phyloP scores from a whole-genome alignment of 1,140 invertebrate genomes.

The Tetragnatha versicolor region DNA sequence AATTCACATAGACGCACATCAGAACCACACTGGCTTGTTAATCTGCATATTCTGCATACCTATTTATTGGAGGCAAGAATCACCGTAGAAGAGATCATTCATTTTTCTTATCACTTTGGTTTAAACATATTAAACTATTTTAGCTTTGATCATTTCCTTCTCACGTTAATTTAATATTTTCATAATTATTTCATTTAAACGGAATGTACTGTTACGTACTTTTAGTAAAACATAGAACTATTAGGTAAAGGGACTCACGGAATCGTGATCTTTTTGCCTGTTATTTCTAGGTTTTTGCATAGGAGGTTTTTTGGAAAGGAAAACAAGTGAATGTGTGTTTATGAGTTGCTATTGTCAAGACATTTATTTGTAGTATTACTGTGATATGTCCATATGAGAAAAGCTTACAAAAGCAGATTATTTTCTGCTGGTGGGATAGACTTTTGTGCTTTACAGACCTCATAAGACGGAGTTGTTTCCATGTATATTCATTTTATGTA shows the following conservation, averaged over 20 bases:
- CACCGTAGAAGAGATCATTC: too few relatives aligned
- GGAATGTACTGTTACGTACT: neutral
- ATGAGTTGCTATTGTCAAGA: constrained; percentile 18
- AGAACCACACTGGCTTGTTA: too few relatives aligned
- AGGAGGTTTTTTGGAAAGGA: constrained; percentile 5
- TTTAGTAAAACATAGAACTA: constrained; percentile 4
- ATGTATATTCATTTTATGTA: constrained; percentile 27
- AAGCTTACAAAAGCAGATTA: constrained; percentile 15
- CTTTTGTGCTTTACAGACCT: constrained; percentile 37
- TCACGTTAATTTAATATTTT: constrained; percentile 22
- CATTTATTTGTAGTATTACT: constrained; percentile 46
- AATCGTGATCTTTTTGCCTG: neutral
- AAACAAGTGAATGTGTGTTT: constrained; percentile 8
- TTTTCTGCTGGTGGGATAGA: constrained; percentile 2
- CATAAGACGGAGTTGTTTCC: constrained; percentile 38
- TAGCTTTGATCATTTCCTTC: too few relatives aligned
- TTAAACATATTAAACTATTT: too few relatives aligned
- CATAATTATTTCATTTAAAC: constrained; percentile 12
- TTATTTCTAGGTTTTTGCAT: constrained; percentile 1
- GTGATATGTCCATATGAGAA: constrained; percentile 51
- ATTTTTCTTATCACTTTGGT: too few relatives aligned
- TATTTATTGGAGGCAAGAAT: too few relatives aligned
- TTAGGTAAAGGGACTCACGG: neutral
- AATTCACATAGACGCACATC: too few relatives aligned
- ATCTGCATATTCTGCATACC: too few relatives aligned